Conservation (phyloP, 2,113 vertebrate species). For the Atrichornis clamosus region DNA sequence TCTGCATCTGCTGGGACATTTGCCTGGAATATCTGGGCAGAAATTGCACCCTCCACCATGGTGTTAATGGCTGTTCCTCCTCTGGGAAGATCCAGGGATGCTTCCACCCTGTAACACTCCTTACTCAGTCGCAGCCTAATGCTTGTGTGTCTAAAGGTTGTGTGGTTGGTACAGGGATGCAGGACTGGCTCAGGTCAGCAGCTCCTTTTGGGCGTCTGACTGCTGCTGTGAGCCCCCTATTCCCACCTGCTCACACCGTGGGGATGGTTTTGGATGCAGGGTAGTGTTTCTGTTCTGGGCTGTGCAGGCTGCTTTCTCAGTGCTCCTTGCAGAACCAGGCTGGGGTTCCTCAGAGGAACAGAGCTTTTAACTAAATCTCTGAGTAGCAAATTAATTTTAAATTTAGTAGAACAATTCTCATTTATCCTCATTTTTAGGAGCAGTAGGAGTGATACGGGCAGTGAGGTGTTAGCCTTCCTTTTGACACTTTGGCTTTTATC, state of each 20-base stretch:
- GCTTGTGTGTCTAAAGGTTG: not conserved
- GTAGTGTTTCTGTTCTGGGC: not conserved
- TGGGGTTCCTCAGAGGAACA: not conserved
- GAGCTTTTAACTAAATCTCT: not conserved
- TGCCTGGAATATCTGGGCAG: not conserved
- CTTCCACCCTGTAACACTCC: not conserved
- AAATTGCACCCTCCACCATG: fast-evolving
- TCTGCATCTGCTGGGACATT: not conserved
- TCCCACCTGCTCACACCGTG: not conserved
- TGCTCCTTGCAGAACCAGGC: not conserved
- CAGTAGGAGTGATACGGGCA: not conserved
- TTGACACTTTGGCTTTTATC: not conserved
- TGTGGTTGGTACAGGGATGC: not conserved
- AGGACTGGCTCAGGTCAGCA: not conserved
- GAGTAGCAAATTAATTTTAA: not conserved
- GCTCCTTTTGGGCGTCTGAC: not conserved
- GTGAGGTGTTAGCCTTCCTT: not conserved
- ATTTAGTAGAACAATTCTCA: not conserved
- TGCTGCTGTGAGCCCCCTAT: not conserved
- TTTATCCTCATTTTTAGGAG: not conserved
- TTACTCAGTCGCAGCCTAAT: not conserved
- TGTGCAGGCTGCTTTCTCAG: not conserved
- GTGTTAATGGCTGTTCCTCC: not conserved
- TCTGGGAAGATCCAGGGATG: not conserved
- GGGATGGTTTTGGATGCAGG: not conserved